Evolutionary conservation across 2,113 vertebrate species (phyloP).

Genomic region (Mirounga angustirostris): DNA sequence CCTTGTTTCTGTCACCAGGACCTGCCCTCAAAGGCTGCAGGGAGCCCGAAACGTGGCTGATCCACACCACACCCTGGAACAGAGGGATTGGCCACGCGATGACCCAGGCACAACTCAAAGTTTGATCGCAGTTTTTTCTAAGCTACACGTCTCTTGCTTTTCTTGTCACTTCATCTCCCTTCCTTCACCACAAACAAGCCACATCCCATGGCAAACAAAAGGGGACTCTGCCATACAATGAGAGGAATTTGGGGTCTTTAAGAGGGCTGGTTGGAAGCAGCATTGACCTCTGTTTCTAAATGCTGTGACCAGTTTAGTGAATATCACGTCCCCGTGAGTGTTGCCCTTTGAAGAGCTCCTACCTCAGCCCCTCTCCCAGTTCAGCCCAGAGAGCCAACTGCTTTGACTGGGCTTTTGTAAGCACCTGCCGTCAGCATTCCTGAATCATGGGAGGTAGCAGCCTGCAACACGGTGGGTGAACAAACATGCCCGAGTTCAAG

Average conservation of each 20-base stretch:
- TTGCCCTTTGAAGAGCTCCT: neutral
- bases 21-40: neutral
- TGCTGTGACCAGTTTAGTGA: neutral
- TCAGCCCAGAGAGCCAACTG: neutral
- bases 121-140: neutral
- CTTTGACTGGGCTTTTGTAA: fast-evolving
- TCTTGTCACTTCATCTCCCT: neutral
- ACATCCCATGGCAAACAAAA: neutral
- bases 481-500: neutral
- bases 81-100: fast-evolving
- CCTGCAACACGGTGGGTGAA: fast-evolving
- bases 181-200: neutral
- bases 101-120: neutral
- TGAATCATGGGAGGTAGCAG: fast-evolving
- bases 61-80: fast-evolving
- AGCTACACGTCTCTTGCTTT: neutral
- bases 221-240: neutral
- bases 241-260: neutral
- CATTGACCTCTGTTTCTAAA: neutral
- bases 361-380: too few species aligned
- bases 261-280: neutral
- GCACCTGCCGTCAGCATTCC: neutral
- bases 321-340: neutral
- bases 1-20: neutral
- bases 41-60: fast-evolving